Percentiles rank a stretch among this genome's conserved stretches.
Conservation (phyloP, 2,888 invertebrate genomes). For the Philereme transversata region DNA sequence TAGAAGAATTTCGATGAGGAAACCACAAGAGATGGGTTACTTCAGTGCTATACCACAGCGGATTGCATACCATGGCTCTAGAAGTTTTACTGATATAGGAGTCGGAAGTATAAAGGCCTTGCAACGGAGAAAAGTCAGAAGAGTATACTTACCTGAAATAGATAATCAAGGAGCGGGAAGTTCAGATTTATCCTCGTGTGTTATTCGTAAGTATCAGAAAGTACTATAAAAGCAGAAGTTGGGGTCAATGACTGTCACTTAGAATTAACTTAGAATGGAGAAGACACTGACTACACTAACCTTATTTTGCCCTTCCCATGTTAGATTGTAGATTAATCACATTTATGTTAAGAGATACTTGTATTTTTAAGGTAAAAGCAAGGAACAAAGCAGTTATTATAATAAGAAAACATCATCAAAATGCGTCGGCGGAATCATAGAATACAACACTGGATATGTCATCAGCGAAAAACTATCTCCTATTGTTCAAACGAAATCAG, state of each 20-base stretch:
- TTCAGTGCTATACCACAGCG: slow-evolving; percentile 46
- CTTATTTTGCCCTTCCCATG: too few species aligned
- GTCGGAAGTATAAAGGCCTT: slow-evolving; percentile 59
- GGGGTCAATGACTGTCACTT: too few species aligned
- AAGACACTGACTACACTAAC: too few species aligned
- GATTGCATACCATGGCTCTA: slow-evolving; percentile 47
- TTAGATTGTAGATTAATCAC: too few species aligned
- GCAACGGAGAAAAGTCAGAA: slow-evolving; percentile 54
- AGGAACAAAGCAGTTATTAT: slow-evolving; percentile 44
- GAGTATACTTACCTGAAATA: slow-evolving; percentile 63
- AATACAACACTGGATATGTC: slow-evolving; percentile 43
- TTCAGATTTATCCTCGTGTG: slow-evolving; percentile 46
- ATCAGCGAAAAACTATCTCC: slow-evolving; percentile 64
- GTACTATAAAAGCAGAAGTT: not conserved
- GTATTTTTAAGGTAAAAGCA: slow-evolving; percentile 50
- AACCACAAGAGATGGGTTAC: slow-evolving; percentile 42
- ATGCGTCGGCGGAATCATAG: slow-evolving; percentile 57
- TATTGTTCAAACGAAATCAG: slow-evolving; percentile 55
- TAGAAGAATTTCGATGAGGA: slow-evolving; percentile 34
- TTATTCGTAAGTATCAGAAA: slow-evolving; percentile 49
- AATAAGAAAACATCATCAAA: slow-evolving; percentile 61
- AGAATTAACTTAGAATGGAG: too few species aligned
- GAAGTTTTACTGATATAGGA: slow-evolving; percentile 56
- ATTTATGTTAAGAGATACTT: too few species aligned
- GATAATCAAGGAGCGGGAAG: slow-evolving; percentile 62